A percentile compares a stretch with the other conserved stretches of the same genome.
Conservation (phyloP, 2,113 vertebrate species). For the Hucho hucho region DNA sequence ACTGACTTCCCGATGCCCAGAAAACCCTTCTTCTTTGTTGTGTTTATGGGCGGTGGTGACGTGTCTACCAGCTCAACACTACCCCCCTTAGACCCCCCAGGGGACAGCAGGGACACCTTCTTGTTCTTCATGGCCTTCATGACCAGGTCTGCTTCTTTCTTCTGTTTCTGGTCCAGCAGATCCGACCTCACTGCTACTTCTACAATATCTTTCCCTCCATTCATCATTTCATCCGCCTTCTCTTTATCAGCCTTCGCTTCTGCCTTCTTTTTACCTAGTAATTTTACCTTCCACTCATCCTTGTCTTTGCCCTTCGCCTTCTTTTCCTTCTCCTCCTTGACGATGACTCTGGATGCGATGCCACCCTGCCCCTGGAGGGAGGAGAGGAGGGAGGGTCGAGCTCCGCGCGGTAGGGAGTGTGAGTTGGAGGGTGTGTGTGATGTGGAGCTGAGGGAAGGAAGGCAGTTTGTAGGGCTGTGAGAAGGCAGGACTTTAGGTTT, state of each 20-base stretch:
- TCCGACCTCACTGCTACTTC: neutral
- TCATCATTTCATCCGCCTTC: neutral
- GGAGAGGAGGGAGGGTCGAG: conserved; percentile 61
- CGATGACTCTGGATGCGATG: conserved; percentile 63
- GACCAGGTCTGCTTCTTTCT: conserved; percentile 37
- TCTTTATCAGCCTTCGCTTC: neutral
- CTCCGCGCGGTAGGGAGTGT: conserved; percentile 55
- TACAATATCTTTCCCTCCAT: neutral
- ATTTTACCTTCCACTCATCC: conserved; percentile 48
- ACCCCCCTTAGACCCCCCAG: conserved; percentile 17
- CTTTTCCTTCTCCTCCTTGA: conserved; percentile 65
- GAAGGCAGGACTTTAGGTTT: conserved; percentile 63
- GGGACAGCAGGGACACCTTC: neutral
- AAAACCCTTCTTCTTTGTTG: conserved; percentile 53
- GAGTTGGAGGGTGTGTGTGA: conserved; percentile 38
- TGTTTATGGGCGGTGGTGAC: conserved; percentile 42
- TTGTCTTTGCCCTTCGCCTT: conserved; percentile 43
- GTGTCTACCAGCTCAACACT: conserved; percentile 35
- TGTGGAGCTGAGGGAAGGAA: conserved; percentile 22
- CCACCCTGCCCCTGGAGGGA: conserved; percentile 43
- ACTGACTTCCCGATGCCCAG: conserved; percentile 34
- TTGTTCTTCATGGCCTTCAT: conserved; percentile 47
- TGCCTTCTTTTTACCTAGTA: conserved; percentile 28
- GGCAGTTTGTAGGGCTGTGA: conserved; percentile 40
- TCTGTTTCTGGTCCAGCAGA: conserved; percentile 34